A percentile compares a stretch with the other conserved stretches of the same genome.
Evolutionary conservation across 2,113 vertebrate species (phyloP).

Genomic region (Vidua macroura): DNA sequence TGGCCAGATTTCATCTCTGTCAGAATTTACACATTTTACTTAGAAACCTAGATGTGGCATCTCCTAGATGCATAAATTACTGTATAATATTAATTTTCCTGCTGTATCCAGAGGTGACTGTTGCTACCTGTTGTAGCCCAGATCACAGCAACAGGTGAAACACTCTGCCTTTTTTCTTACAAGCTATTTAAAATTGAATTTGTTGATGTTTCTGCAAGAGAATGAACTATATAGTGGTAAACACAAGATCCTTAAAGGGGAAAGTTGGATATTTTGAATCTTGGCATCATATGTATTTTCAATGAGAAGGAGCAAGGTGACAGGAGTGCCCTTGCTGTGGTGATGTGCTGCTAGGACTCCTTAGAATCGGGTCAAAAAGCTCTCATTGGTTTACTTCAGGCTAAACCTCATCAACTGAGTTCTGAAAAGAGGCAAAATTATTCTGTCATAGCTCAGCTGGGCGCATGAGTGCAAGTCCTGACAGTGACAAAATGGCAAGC

Average conservation of each 20-base stretch:
- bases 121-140: not conserved
- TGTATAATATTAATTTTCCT: not conserved
- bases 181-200: not conserved
- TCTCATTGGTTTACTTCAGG: not conserved
- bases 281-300: not conserved
- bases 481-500: not conserved
- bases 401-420: not conserved
- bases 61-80: not conserved
- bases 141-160: not conserved
- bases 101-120: not conserved
- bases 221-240: not conserved
- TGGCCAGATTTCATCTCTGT: not conserved
- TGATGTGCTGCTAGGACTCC: not conserved
- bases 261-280: not conserved
- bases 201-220: not conserved
- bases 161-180: not conserved
- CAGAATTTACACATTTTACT: not conserved
- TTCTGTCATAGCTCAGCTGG: not conserved
- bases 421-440: conserved; percentile 6
- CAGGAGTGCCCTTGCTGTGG: not conserved
- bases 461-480: not conserved
- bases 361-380: not conserved
- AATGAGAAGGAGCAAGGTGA: not conserved
- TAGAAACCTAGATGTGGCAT: not conserved
- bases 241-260: not conserved